These are phyloP conservation scores for Pseudopodoces humilis DNA, from an alignment of 2,113 vertebrate genomes.

Conservation along the genomic window DNA sequence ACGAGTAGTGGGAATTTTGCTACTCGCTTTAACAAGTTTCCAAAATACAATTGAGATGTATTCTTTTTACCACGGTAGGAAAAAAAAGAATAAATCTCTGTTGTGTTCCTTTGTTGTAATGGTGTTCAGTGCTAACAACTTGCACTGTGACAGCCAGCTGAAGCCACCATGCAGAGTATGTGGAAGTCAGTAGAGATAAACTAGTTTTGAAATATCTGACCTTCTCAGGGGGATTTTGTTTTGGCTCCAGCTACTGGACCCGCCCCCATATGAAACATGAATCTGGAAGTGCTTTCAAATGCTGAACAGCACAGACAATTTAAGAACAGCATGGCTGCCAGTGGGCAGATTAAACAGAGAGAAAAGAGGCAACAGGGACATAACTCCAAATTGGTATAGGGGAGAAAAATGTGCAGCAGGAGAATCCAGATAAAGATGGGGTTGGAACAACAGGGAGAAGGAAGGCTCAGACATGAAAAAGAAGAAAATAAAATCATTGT, in stretches of 20 bases:
- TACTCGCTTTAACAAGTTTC: neutral
- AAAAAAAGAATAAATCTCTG: neutral
- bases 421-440: neutral
- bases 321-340: neutral
- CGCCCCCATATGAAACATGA: neutral
- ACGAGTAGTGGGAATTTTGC: neutral
- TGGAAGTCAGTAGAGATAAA: neutral
- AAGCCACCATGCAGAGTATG: neutral
- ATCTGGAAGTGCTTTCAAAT: conserved; percentile 7
- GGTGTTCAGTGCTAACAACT: neutral
- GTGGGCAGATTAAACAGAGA: neutral
- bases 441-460: neutral
- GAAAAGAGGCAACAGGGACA: neutral
- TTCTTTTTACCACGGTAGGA: neutral
- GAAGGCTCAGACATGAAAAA: neutral
- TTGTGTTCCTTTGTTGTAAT: neutral
- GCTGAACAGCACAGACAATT: neutral
- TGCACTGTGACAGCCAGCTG: neutral
- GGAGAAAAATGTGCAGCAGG: neutral
- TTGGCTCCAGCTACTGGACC: neutral
- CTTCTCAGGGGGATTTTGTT: neutral
- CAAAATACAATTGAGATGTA: neutral
- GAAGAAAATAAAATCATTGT: conserved; percentile 36
- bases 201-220: neutral
- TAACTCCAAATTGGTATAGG: neutral